Conservation (phyloP, 2,888 invertebrate species). For the Phalera bucephala region DNA sequence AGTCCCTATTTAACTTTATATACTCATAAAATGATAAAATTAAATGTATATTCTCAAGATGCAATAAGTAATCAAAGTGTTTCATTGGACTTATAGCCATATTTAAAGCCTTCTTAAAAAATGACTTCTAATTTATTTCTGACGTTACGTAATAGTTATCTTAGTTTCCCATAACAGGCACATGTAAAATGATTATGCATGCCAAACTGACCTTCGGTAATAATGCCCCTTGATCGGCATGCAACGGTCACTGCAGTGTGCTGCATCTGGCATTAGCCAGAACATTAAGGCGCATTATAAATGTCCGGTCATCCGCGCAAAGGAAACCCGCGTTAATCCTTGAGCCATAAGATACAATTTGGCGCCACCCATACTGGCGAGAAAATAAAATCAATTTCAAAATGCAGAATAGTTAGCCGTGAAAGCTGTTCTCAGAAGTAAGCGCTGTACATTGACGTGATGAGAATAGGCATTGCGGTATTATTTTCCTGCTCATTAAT, state of each 20-base stretch:
- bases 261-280: slow-evolving; percentile 54
- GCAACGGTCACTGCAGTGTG: slow-evolving; percentile 47
- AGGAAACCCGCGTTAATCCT: slow-evolving; percentile 37
- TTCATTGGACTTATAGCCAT: no score
- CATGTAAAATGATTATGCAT: slow-evolving; percentile 49
- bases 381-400: slow-evolving; percentile 58
- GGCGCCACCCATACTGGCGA: slow-evolving; percentile 18
- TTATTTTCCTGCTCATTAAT: slow-evolving; percentile 48
- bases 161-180: slow-evolving; percentile 42
- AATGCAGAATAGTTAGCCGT: slow-evolving; percentile 62
- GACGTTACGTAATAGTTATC: slow-evolving; percentile 37
- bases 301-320: slow-evolving; percentile 20
- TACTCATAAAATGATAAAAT: slow-evolving; percentile 5
- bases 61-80: no score
- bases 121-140: slow-evolving; percentile 27
- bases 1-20: slow-evolving; percentile 4
- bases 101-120: no score
- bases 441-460: slow-evolving; percentile 48
- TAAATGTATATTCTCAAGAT: slow-evolving; percentile 5
- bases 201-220: slow-evolving; percentile 68
- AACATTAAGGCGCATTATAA: slow-evolving; percentile 40
- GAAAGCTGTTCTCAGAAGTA: slow-evolving; percentile 72
- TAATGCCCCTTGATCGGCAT: slow-evolving; percentile 52
- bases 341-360: slow-evolving; percentile 43
- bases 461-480: slow-evolving; percentile 52